Evolutionary conservation across 2,797 vertebrate genomes (phyloP), one percentile per base, ranked within the genome.

Genomic region (Odontamblyopus lacepedii): DNA sequence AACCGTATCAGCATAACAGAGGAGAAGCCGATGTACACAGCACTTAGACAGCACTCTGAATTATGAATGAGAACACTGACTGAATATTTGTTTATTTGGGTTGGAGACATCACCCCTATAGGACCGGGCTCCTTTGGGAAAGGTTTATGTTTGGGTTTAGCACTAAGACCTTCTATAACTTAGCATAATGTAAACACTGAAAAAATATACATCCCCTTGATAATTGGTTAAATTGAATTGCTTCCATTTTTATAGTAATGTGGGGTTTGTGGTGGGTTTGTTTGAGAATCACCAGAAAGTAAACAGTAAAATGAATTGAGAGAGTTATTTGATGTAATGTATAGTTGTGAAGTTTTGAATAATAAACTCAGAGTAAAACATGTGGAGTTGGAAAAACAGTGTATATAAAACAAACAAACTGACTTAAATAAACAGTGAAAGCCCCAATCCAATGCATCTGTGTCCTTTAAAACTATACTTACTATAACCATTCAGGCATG

Each of bases 1-100:
- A 73, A 74, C 73, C 44, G 67, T 63, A 78, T 74, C 70, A 66
- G 48, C 67, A 78, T 78, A 80, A 85, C 73, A 72, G 71, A 73
- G 41, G 57, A 64, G 60, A 73, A 50, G 51, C 65, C 29, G 29
- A 53, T 13, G 62, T 72, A 53, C 27, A 73, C 29, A 60, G 50
- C 51, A 26, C 23, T 69, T 38, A 71, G 57, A 63, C 32, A 19
- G 60, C 32, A 51, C 38, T 68, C 74, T 73, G 56, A 32, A 82
- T 83, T 78, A 81, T 78, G 67, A 71, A 79, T 79, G 71, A 70
- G 69, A 32, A 63, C 61, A 63, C 6, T 69, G 60, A 72, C 7
- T 72, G 56, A 70, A 57, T 71, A 63, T 62, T 38, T 79, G 35
- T 65, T 44, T 67, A 71, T 69, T 68, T 62, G 27, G 48, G 53